phyloP scores from a whole-genome alignment of 35 echinoderm and acorn worm species.

The Patiria miniata region DNA sequence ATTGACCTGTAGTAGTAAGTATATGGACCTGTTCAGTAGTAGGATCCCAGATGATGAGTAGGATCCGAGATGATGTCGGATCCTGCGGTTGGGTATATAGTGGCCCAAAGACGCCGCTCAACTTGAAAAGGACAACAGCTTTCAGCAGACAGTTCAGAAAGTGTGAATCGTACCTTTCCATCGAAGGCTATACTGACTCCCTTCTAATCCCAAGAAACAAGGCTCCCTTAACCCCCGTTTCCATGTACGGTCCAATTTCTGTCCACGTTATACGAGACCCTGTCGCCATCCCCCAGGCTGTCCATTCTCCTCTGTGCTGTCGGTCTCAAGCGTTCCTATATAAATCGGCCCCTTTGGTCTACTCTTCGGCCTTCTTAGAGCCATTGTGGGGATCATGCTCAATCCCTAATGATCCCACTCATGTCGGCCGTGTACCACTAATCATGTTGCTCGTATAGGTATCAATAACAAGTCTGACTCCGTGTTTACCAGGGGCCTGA shows the following conservation, averaged over 20 bases:
- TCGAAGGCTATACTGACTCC: neutral
- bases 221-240: neutral
- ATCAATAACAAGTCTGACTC: neutral
- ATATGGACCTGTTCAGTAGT: too few relatives aligned
- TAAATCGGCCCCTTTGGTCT: neutral
- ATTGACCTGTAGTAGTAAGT: too few relatives aligned
- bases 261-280: neutral
- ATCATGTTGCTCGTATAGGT: neutral
- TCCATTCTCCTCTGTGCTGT: neutral
- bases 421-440: constrained; percentile 6
- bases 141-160: neutral
- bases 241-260: neutral
- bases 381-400: neutral
- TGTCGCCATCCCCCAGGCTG: neutral
- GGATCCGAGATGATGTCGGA: too few relatives aligned
- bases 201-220: neutral
- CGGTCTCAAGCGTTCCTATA: constrained; percentile 8
- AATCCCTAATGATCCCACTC: constrained; percentile 7
- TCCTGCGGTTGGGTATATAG: too few relatives aligned
- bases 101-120: too few relatives aligned
- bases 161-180: neutral
- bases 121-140: neutral
- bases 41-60: too few relatives aligned
- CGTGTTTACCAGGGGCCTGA: neutral
- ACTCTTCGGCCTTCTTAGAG: neutral